Conservation (phyloP, 2,888 invertebrate genomes). For the Willowsia nigromaculata region DNA sequence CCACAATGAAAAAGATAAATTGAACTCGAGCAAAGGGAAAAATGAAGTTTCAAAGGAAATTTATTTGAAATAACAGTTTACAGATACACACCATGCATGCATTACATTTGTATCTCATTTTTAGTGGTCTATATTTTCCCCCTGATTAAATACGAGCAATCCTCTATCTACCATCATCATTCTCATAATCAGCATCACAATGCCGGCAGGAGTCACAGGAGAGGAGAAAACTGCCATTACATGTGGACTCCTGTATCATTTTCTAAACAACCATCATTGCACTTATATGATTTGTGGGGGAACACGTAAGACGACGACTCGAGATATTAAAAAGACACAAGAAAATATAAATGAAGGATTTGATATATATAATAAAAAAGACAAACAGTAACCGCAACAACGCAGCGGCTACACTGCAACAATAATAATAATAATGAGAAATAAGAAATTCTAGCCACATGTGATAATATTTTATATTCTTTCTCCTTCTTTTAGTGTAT, state of each 20-base stretch:
- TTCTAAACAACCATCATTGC: slow-evolving; percentile 32
- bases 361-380: neutral
- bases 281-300: slow-evolving; percentile 33
- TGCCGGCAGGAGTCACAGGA: neutral
- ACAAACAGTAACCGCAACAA: slow-evolving; percentile 29
- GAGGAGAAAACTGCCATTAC: neutral
- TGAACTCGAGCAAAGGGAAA: neutral
- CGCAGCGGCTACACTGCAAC: neutral
- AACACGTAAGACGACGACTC: neutral
- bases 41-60: neutral
- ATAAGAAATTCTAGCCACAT: slow-evolving; percentile 60
- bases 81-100: neutral
- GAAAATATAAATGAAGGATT: neutral
- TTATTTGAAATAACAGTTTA: neutral
- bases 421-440: slow-evolving; percentile 39
- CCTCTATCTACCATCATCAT: neutral
- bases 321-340: neutral
- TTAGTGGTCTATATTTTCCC: neutral
- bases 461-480: slow-evolving; percentile 49
- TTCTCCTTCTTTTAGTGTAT: neutral
- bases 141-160: neutral
- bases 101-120: neutral
- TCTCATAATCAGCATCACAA: neutral
- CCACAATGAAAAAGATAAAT: no score
- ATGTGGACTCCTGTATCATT: slow-evolving; percentile 20